Conservation (phyloP, 2,888 invertebrate genomes). For the Euplexia lucipara region DNA sequence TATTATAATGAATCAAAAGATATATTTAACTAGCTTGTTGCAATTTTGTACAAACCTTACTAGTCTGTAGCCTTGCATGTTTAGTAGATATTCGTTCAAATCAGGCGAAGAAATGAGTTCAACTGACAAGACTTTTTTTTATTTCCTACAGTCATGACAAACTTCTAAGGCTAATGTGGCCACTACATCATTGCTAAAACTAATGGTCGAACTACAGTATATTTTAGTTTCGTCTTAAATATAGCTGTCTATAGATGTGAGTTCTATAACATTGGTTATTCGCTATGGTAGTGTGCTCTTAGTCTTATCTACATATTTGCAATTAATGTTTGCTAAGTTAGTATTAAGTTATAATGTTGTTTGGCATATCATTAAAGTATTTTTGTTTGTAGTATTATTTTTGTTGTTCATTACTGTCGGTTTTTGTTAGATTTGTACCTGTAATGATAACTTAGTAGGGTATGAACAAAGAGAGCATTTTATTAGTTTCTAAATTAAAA, state of each 20-base stretch:
- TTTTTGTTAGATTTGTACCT: constrained; percentile 57
- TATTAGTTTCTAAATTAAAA: constrained; percentile 40
- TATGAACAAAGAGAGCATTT: constrained; percentile 61
- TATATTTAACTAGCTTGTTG: constrained; percentile 55
- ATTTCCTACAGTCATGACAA: constrained; percentile 58
- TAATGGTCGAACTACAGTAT: background rate
- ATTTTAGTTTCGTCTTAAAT: constrained; percentile 1
- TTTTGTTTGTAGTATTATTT: constrained; percentile 69
- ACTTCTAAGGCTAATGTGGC: constrained; percentile 16
- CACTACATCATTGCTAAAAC: constrained; percentile 3
- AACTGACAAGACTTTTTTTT: constrained; percentile 37
- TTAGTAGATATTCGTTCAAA: constrained; percentile 37
- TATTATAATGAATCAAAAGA: constrained; percentile 29
- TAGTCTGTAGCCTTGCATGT: constrained; percentile 66
- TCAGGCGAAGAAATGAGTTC: constrained; percentile 30
- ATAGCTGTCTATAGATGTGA: background rate
- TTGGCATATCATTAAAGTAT: constrained; percentile 75
- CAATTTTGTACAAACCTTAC: constrained; percentile 66
- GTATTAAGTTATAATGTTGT: constrained; percentile 65
- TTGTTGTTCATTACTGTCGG: constrained; percentile 60
- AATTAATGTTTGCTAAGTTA: constrained; percentile 55
- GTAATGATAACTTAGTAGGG: constrained; percentile 45
- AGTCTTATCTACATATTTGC: constrained; percentile 24
- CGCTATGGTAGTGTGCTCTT: constrained; percentile 10
- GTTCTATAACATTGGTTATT: constrained; percentile 8